A percentile compares a stretch with the other conserved stretches of the same genome.
phyloP scores from a whole-genome alignment of 2,888 invertebrate genomes.

The Teleogryllus oceanicus region DNA sequence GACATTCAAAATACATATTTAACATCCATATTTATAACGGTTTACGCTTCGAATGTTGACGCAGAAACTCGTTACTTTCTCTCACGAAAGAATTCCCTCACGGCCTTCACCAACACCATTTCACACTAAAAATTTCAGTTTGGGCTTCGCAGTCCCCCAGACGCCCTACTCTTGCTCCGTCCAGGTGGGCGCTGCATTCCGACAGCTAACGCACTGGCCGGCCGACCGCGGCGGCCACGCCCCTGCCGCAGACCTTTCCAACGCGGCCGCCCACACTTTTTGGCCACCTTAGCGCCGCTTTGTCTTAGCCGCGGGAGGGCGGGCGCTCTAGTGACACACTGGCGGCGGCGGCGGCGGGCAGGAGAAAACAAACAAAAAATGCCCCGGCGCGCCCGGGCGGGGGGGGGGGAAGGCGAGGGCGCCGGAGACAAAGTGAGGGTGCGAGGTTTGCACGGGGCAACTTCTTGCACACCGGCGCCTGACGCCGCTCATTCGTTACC shows the following conservation, averaged over 20 bases:
- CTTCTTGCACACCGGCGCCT: not conserved
- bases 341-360: not conserved
- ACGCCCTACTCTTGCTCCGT: not conserved
- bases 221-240: not conserved
- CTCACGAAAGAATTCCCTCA: too few species aligned
- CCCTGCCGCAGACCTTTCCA: not conserved
- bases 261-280: not conserved
- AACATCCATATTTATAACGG: too few species aligned
- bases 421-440: not conserved
- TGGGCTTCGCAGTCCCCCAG: not conserved
- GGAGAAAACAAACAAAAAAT: not conserved
- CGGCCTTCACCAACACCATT: too few species aligned
- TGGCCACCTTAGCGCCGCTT: conserved; percentile 5
- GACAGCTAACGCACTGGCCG: not conserved
- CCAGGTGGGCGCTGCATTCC: not conserved
- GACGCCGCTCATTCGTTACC: conserved; percentile 8
- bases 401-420: not conserved
- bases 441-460: not conserved
- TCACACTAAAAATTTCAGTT: too few species aligned
- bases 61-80: too few species aligned
- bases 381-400: not conserved
- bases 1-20: too few species aligned
- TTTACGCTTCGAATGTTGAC: too few species aligned
- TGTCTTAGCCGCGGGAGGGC: not conserved
- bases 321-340: conserved; percentile 7